These are phyloP conservation scores for Eriocheir sinensis DNA, from an alignment of 1,140 invertebrate genomes.

Conservation along the genomic window DNA sequence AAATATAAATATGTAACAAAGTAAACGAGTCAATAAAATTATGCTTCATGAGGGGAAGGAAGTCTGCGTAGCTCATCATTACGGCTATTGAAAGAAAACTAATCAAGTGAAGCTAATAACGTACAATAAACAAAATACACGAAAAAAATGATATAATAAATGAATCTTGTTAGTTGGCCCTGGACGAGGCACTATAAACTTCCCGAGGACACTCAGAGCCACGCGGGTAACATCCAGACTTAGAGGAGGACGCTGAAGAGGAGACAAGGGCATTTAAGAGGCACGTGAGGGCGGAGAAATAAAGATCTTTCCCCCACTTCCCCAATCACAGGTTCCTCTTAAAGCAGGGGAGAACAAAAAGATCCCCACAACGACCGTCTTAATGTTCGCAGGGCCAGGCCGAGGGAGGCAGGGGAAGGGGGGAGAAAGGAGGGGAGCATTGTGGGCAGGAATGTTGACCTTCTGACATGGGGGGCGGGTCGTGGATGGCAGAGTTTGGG, in stretches of 20 bases:
- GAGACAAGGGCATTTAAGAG: neutral
- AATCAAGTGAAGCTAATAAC: too few species aligned
- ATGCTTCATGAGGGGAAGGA: too few species aligned
- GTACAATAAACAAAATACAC: too few species aligned
- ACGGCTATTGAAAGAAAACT: too few species aligned
- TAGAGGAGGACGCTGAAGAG: neutral
- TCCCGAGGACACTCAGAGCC: neutral
- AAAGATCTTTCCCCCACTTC: neutral
- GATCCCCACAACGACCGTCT: neutral
- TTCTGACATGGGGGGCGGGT: neutral
- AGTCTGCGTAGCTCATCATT: too few species aligned
- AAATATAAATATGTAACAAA: too few species aligned
- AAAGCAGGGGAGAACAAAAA: neutral
- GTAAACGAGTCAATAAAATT: too few species aligned
- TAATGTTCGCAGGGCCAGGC: neutral
- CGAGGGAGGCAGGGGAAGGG: neutral
- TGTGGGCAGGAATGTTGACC: neutral
- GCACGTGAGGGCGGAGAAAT: neutral
- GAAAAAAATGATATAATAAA: too few species aligned
- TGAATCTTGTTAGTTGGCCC: neutral
- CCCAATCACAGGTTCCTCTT: neutral
- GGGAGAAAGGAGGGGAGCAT: neutral
- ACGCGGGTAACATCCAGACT: neutral
- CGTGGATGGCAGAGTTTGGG: neutral
- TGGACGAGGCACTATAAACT: neutral